Conservation (phyloP, 2,888 invertebrate genomes). For the Steromphala cineraria region DNA sequence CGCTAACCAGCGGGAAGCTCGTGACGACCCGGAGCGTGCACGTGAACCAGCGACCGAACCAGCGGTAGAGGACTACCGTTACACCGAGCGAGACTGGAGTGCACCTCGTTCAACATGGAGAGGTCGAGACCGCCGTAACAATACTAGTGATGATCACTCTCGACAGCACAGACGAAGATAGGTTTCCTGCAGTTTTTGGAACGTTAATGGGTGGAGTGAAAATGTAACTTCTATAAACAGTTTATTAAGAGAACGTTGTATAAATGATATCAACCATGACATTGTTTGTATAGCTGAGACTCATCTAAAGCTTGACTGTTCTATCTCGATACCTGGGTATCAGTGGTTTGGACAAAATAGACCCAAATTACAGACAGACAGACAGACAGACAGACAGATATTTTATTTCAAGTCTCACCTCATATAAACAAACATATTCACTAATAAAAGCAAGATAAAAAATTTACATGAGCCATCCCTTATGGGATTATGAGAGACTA, state of each 20-base stretch:
- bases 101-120: neutral
- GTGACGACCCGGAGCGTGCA: neutral
- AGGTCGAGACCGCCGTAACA: neutral
- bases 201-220: no score
- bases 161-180: neutral
- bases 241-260: neutral
- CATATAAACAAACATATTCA: neutral
- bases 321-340: no score
- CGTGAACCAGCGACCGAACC: no score
- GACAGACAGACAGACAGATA: neutral
- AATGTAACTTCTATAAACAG: no score
- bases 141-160: neutral
- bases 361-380: no score
- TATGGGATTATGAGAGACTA: no score
- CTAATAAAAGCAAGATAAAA: neutral
- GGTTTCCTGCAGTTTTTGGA: no score
- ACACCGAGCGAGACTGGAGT: neutral
- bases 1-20: neutral
- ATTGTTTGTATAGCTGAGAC: no score
- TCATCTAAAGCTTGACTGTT: no score
- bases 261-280: neutral
- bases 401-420: no score
- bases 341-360: no score
- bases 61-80: neutral
- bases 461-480: no score